phyloP scores from a whole-genome alignment of 2,888 invertebrate genomes.

The Hofmannophila pseudospretella region DNA sequence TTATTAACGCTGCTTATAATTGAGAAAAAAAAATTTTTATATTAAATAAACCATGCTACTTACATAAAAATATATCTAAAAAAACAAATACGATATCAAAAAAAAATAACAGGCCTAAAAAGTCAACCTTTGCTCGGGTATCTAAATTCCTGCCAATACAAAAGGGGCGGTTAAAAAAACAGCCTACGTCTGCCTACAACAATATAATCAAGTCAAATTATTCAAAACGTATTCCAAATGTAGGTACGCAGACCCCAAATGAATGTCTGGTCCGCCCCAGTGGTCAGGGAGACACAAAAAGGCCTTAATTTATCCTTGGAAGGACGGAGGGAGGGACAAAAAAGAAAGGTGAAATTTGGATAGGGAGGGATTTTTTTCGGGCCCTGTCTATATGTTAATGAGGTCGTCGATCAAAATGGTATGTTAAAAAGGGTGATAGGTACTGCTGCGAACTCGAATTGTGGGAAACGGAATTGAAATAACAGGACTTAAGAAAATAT shows the following conservation, averaged over 20 bases:
- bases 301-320: slow-evolving; percentile 22
- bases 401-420: slow-evolving; percentile 21
- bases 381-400: slow-evolving; percentile 33
- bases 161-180: too few relatives aligned
- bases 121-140: too few relatives aligned
- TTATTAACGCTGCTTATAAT: too few relatives aligned
- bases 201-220: slow-evolving; percentile 7
- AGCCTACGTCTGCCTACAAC: neutral
- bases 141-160: too few relatives aligned
- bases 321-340: slow-evolving; percentile 18
- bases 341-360: slow-evolving; percentile 22
- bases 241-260: slow-evolving; percentile 10
- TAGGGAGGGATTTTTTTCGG: slow-evolving; percentile 20
- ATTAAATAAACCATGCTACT: too few relatives aligned
- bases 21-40: too few relatives aligned
- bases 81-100: too few relatives aligned
- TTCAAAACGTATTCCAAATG: slow-evolving; percentile 19
- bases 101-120: too few relatives aligned
- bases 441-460: slow-evolving; percentile 4
- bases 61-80: too few relatives aligned
- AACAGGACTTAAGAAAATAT: too few relatives aligned
- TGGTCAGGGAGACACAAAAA: slow-evolving; percentile 12
- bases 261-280: slow-evolving; percentile 11
- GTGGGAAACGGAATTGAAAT: slow-evolving; percentile 8
- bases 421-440: slow-evolving; percentile 21